Conservation (phyloP, 2,113 vertebrate genomes). For the Cinclus cinclus region DNA sequence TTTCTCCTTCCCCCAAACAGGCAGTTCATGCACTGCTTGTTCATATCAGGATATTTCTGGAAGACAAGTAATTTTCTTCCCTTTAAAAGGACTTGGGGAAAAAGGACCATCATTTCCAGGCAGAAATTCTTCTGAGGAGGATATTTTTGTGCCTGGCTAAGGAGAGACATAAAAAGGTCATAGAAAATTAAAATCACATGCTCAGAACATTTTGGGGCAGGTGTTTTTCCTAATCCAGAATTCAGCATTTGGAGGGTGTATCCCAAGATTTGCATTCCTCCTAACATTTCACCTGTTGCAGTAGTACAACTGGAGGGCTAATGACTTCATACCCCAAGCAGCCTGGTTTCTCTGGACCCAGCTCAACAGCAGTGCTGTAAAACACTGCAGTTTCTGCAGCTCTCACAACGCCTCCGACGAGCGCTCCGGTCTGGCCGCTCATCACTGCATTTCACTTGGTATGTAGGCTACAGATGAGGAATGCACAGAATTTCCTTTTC, state of each 20-base stretch:
- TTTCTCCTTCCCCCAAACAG: background rate
- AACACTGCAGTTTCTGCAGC: background rate
- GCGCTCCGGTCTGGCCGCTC: background rate
- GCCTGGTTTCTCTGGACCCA: background rate
- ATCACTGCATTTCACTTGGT: conserved; percentile 58
- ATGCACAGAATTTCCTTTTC: conserved; percentile 78
- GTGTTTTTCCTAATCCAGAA: conserved; percentile 55
- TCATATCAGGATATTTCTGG: background rate
- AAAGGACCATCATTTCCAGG: conserved; percentile 49
- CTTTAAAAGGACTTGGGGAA: conserved; percentile 4
- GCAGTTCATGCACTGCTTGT: background rate
- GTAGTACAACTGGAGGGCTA: background rate
- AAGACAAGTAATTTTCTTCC: background rate
- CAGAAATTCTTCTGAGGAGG: conserved; percentile 36
- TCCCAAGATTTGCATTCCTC: background rate
- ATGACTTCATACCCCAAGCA: background rate
- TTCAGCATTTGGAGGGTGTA: background rate
- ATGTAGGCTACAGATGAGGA: conserved; percentile 56
- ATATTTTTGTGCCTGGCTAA: conserved; percentile 55
- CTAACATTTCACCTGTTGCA: conserved; percentile 21
- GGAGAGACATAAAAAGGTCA: conserved; percentile 40
- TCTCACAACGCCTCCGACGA: background rate
- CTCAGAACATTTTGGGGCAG: conserved; percentile 67
- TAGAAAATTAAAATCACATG: conserved; percentile 57
- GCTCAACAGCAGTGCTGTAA: background rate